phyloP scores from a whole-genome alignment of 2,113 vertebrate genomes.

The Melanostigma gelatinosum region DNA sequence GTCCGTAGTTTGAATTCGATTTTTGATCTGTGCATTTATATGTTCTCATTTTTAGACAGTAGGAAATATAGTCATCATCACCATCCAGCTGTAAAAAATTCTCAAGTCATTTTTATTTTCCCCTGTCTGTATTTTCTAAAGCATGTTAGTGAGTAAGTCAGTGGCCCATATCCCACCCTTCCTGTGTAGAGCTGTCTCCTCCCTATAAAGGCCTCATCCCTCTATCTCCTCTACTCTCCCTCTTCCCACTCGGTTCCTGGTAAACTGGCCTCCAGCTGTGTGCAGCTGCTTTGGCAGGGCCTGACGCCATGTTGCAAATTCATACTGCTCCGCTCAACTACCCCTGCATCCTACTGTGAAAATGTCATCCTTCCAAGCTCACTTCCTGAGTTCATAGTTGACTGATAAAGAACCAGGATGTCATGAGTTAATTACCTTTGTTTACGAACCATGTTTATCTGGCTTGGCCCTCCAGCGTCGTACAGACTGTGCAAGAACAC shows the following conservation, averaged over 20 bases:
- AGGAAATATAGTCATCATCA: neutral
- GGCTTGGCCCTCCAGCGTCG: constrained; percentile 1
- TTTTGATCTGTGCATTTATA: neutral
- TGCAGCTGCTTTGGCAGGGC: constrained; percentile 81
- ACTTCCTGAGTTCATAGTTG: constrained; percentile 76
- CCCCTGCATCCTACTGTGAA: constrained; percentile 41
- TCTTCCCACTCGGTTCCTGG: constrained; percentile 36
- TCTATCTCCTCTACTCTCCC: constrained; percentile 29
- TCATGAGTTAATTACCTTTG: constrained; percentile 62
- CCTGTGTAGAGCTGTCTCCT: constrained; percentile 16
- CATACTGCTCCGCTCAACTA: constrained; percentile 53
- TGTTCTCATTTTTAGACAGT: neutral
- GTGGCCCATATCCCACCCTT: constrained; percentile 1
- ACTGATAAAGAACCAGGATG: constrained; percentile 60
- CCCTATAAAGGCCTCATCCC: constrained; percentile 45
- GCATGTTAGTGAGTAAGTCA: neutral
- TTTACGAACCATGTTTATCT: constrained; percentile 44
- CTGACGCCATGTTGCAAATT: constrained; percentile 75
- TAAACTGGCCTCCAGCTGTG: constrained; percentile 78
- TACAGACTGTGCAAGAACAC: constrained; percentile 30
- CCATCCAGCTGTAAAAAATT: neutral
- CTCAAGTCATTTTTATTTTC: neutral
- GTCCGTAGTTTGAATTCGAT: neutral
- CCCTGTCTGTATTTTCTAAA: neutral
- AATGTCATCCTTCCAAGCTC: constrained; percentile 50